These are phyloP conservation scores for Pedionomus torquatus DNA, from an alignment of 2,113 vertebrate species.

Conservation along the genomic window DNA sequence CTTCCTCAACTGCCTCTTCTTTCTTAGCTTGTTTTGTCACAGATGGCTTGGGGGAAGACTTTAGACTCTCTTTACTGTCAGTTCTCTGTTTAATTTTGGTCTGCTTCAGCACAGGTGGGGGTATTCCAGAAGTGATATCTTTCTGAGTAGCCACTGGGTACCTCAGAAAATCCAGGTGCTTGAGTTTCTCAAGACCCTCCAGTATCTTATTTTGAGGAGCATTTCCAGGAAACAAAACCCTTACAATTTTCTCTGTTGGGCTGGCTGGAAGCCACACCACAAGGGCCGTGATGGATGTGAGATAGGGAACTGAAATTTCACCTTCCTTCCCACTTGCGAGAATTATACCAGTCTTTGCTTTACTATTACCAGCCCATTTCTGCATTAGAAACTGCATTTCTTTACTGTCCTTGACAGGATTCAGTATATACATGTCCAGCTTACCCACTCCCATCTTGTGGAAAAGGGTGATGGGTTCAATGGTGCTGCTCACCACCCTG, in stretches of 20 bases:
- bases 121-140: slow-evolving; percentile 85
- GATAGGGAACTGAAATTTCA: slow-evolving; percentile 97
- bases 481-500: slow-evolving; percentile 90
- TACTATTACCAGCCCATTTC: slow-evolving; percentile 98
- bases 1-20: slow-evolving; percentile 83
- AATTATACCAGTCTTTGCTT: slow-evolving; percentile 95
- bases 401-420: slow-evolving; percentile 98
- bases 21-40: slow-evolving; percentile 84
- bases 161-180: slow-evolving; percentile 93
- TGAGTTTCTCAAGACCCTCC: slow-evolving; percentile 95
- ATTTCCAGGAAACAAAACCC: slow-evolving; percentile 97
- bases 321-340: slow-evolving; percentile 94
- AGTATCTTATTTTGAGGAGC: slow-evolving; percentile 98
- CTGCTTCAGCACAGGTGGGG: slow-evolving; percentile 87
- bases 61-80: slow-evolving; percentile 96
- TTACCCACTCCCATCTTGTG: slow-evolving; percentile 97
- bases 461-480: slow-evolving; percentile 94
- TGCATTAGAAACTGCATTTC: slow-evolving; percentile 99
- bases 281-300: slow-evolving; percentile 95
- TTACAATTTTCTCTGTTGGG: slow-evolving; percentile 93
- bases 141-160: slow-evolving; percentile 96
- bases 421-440: slow-evolving; percentile 96
- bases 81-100: slow-evolving; percentile 93
- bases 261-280: slow-evolving; percentile 97
- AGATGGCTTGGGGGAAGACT: slow-evolving; percentile 85